Evolutionary conservation across 1,140 invertebrate species (phyloP), one percentile per base, ranked within the genome.

Genomic region (Druon quercuslanigerum): DNA sequence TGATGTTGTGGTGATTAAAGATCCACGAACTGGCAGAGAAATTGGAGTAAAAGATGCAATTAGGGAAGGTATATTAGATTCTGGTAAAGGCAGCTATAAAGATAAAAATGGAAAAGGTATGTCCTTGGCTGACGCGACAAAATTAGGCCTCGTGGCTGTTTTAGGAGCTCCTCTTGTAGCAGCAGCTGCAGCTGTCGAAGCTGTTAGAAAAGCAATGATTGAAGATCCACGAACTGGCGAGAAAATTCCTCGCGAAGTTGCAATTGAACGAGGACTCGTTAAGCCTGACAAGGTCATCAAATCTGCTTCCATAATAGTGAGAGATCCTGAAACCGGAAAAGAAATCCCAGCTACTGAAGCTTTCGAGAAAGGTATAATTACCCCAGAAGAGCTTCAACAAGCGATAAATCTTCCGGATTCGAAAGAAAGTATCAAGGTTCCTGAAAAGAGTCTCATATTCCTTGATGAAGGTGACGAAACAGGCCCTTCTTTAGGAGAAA

Each of bases 31-130:
- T 2, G 95, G 94, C 1, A 92, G 94, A 85, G 90, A 94, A 76
- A 93, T 98, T 73, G 93, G 94, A 50, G 91, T 98, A 46, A 92
- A 94, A 50, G 95, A 97, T 87, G 97, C 97, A 2, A 92, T 97
- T 50, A 89, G 93, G 50, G 94, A 93, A 77, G 95, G 95, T 72
- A 94, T 97, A 72, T 91, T 98, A 25, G 93, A 97, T 90, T 92
- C 94, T 79, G 92, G 94, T 71, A 95, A 95, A 0, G 95, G 94
- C 19, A 92, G 94, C 73, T 96, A 96, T 82, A 93, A 92, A 77
- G 93, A 95, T 81, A 92, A 92, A 57, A 90, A 92, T 8, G 94
- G 95, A 25, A 92, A 93, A 71, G 94, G 93, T 82, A 93, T 96
- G 71, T 93, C 92, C 51, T 88, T 97, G n/a, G 90, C 92, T 25